These are phyloP conservation scores for Ammospiza caudacuta DNA, from an alignment of 2,113 vertebrate genomes.

Conservation along the genomic window DNA sequence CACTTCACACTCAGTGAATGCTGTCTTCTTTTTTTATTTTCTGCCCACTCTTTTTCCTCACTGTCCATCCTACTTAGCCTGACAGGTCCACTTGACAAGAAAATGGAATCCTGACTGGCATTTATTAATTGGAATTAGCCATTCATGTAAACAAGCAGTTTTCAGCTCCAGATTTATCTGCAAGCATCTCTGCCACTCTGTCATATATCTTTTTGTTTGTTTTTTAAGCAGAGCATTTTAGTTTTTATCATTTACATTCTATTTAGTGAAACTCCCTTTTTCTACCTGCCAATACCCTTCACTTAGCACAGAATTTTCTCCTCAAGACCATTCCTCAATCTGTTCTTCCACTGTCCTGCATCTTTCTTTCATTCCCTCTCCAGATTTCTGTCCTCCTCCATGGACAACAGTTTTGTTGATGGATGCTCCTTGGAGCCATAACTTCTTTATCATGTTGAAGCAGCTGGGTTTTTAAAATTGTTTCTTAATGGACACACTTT, in stretches of 20 bases:
- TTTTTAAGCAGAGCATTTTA: background rate
- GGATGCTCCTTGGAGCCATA: background rate
- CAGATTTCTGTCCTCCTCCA: background rate
- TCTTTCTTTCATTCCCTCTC: background rate
- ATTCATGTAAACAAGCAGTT: background rate
- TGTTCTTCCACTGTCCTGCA: background rate
- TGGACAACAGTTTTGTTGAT: background rate
- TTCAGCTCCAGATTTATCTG: background rate
- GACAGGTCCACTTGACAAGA: background rate
- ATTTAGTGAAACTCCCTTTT: background rate
- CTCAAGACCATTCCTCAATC: background rate
- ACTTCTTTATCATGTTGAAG: background rate
- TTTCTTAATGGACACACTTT: background rate
- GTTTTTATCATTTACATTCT: background rate
- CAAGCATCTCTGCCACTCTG: background rate
- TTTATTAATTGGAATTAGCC: constrained; percentile 2
- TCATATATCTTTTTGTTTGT: background rate
- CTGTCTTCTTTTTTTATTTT: background rate
- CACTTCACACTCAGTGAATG: background rate
- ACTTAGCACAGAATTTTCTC: background rate
- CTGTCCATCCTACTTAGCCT: background rate
- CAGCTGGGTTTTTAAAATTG: background rate
- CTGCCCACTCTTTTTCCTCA: background rate
- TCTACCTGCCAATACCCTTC: background rate
- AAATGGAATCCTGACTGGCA: background rate